Percentiles rank a stretch among this genome's conserved stretches.
Conservation (phyloP, 2,888 invertebrate species). For the Yponomeuta evonymella region DNA sequence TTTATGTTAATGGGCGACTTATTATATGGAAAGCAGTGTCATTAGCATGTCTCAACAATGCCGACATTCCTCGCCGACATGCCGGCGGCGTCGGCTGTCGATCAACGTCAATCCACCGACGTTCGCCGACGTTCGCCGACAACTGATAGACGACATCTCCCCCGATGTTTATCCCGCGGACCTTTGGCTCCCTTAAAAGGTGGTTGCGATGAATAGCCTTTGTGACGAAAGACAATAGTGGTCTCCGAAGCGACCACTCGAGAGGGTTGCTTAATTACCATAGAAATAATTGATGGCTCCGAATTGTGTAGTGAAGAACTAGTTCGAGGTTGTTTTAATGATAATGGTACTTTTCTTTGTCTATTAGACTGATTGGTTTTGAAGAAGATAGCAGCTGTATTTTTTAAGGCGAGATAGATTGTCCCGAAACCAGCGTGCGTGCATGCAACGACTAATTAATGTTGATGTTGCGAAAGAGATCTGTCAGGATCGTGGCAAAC, state of each 20-base stretch:
- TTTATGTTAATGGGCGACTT: slow-evolving; percentile 36
- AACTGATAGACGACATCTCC: slow-evolving; percentile 25
- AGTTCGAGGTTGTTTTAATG: background rate
- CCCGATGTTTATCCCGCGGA: slow-evolving; percentile 60
- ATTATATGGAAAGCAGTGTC: slow-evolving; percentile 70
- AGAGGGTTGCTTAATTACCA: slow-evolving; percentile 8
- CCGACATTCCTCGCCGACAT: slow-evolving; percentile 18
- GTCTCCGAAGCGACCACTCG: slow-evolving; percentile 8
- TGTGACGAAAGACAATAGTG: slow-evolving; percentile 18
- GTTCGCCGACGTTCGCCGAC: slow-evolving; percentile 37
- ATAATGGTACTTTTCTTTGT: background rate
- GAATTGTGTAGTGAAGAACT: background rate
- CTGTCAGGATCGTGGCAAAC: no score
- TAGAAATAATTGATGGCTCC: slow-evolving; percentile 11
- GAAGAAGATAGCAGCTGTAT: no score
- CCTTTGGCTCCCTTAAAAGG: slow-evolving; percentile 70
- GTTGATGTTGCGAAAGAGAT: no score
- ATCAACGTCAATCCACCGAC: slow-evolving; percentile 61
- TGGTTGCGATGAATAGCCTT: slow-evolving; percentile 32
- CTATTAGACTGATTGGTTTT: background rate
- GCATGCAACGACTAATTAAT: no score
- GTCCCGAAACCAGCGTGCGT: no score
- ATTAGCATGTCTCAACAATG: slow-evolving; percentile 63
- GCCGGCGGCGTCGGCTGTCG: slow-evolving; percentile 47
- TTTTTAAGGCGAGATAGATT: no score